Percentiles rank a stretch among this genome's conserved stretches.
phyloP scores from a whole-genome alignment of 2,888 invertebrate species.

The Elegia similella region DNA sequence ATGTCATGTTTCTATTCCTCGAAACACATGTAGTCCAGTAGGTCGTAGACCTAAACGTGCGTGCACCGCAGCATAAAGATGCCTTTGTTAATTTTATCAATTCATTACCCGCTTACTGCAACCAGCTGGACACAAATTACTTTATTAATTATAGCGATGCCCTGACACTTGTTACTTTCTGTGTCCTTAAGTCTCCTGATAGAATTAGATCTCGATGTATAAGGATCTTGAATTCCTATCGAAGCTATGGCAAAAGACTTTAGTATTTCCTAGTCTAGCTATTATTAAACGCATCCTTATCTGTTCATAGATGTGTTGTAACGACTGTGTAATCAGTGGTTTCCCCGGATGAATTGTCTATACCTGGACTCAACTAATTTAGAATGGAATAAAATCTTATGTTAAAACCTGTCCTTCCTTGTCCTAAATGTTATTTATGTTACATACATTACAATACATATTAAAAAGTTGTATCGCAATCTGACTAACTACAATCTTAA shows the following conservation, averaged over 20 bases:
- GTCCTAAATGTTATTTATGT: no score
- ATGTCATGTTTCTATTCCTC: conserved; percentile 1
- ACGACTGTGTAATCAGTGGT: neutral
- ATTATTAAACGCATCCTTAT: no score
- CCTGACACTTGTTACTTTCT: conserved; percentile 10
- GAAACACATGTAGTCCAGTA: conserved; percentile 3
- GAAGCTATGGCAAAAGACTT: no score
- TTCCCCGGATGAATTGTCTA: neutral
- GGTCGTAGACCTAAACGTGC: conserved; percentile 8
- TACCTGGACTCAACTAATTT: no score
- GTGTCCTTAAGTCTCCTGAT: neutral
- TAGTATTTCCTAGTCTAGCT: no score
- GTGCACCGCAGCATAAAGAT: neutral
- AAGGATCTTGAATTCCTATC: neutral
- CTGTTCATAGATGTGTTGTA: no score
- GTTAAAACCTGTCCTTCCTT: no score
- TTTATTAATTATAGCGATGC: conserved; percentile 16
- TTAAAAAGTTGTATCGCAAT: neutral
- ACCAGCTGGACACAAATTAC: conserved; percentile 14
- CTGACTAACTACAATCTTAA: neutral
- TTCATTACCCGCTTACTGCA: conserved; percentile 12
- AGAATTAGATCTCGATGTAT: neutral
- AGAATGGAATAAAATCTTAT: no score
- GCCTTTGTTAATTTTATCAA: conserved; percentile 17
- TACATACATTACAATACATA: neutral